A percentile compares a stretch with the other conserved stretches of the same genome.
These are phyloP conservation scores for Cryptophagus acutangulus DNA, from an alignment of 2,888 invertebrate genomes.

Conservation along the genomic window DNA sequence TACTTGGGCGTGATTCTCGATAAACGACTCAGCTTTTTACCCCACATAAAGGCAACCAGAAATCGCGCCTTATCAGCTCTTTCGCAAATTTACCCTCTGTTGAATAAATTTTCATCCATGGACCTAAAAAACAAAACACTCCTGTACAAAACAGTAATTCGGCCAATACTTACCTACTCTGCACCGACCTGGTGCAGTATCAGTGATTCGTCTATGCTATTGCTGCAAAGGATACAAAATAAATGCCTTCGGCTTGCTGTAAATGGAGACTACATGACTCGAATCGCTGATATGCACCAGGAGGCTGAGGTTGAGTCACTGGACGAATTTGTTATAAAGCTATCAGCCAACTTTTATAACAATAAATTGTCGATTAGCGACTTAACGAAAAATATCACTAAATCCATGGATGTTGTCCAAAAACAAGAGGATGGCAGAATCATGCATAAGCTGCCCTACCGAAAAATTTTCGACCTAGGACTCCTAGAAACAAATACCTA, in stretches of 20 bases:
- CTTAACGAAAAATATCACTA: too few species aligned
- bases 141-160: neutral
- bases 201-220: neutral
- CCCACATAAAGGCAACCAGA: neutral
- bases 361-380: too few species aligned
- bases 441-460: too few species aligned
- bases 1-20: neutral
- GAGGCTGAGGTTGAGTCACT: too few species aligned
- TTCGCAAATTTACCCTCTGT: neutral
- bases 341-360: too few species aligned
- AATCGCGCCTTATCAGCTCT: neutral
- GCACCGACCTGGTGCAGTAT: neutral
- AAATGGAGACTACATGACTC: neutral
- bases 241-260: neutral
- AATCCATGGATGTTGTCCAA: too few species aligned
- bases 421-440: too few species aligned
- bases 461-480: too few species aligned
- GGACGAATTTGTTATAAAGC: too few species aligned
- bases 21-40: neutral
- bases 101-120: neutral
- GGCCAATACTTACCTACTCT: neutral
- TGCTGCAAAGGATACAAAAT: neutral
- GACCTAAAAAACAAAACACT: neutral
- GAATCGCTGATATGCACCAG: neutral
- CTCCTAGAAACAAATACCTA: too few species aligned